These are phyloP conservation scores for Passerina amoena DNA, from an alignment of 2,113 vertebrate species.

Conservation along the genomic window DNA sequence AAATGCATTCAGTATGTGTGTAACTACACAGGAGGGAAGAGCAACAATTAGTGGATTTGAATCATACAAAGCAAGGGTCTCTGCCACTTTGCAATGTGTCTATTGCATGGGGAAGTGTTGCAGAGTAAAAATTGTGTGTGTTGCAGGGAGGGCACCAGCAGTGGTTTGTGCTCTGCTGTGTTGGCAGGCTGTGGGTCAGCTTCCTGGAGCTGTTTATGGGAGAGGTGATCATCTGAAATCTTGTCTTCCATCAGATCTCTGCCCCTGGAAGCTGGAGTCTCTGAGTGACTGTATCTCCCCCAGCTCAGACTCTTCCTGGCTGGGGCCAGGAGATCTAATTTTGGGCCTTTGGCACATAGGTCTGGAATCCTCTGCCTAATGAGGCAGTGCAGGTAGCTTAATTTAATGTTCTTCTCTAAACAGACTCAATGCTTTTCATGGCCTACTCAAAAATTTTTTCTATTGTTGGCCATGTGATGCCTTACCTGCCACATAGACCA, in stretches of 20 bases:
- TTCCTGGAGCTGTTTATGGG: neutral
- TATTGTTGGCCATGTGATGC: neutral
- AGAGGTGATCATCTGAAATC: neutral
- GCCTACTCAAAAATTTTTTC: neutral
- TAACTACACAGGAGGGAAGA: neutral
- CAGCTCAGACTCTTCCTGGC: neutral
- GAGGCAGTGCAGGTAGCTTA: neutral
- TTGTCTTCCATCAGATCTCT: neutral
- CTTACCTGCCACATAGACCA: neutral
- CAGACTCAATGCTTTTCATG: neutral
- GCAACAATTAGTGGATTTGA: constrained; percentile 45
- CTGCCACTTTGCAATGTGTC: neutral
- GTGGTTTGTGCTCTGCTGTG: neutral
- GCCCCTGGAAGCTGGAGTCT: neutral
- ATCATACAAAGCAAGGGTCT: constrained; percentile 28
- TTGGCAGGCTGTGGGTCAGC: neutral
- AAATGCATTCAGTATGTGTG: constrained; percentile 5
- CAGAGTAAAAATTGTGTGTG: neutral
- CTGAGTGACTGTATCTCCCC: neutral
- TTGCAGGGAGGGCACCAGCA: neutral
- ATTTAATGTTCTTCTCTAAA: neutral
- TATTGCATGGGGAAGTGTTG: neutral
- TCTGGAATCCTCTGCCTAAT: neutral
- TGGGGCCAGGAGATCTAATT: neutral
- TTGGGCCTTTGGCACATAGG: neutral